Evolutionary conservation across 2,888 invertebrate genomes (phyloP).

Genomic region (Nymphalis c-album): DNA sequence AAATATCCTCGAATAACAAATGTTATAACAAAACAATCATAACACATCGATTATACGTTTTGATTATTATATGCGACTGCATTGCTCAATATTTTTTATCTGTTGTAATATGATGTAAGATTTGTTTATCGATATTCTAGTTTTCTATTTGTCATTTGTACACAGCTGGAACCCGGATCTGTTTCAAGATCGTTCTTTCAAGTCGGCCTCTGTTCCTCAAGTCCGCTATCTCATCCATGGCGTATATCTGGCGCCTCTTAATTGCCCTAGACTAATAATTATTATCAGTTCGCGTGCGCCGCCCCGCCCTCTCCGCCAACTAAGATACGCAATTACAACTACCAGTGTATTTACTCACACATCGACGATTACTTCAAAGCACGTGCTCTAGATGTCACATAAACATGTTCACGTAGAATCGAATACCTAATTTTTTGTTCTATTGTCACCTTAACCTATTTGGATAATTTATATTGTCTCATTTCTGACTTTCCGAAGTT

Average conservation of each 20-base stretch:
- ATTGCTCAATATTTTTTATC: no score
- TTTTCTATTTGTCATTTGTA: neutral
- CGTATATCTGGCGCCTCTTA: slow-evolving; percentile 79
- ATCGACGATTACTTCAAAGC: slow-evolving; percentile 42
- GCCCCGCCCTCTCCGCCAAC: slow-evolving; percentile 54
- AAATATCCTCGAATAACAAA: no score
- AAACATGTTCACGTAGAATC: slow-evolving; percentile 46
- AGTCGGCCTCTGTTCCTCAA: slow-evolving; percentile 21
- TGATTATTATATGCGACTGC: no score
- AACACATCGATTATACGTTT: no score
- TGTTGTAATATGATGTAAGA: no score
- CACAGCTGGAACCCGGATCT: slow-evolving; percentile 23
- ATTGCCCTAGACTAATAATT: slow-evolving; percentile 77
- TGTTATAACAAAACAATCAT: no score
- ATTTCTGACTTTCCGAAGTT: no score
- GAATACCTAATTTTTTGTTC: slow-evolving; percentile 10
- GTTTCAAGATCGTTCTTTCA: slow-evolving; percentile 12
- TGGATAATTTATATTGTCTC: neutral
- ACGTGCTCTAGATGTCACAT: slow-evolving; percentile 55
- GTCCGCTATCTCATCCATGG: slow-evolving; percentile 54
- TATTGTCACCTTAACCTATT: neutral
- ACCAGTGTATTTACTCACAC: slow-evolving; percentile 39
- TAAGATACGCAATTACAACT: slow-evolving; percentile 58
- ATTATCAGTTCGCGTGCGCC: slow-evolving; percentile 74
- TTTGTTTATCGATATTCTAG: no score